Percentiles rank a stretch among this genome's conserved stretches.
These are phyloP conservation scores for Glyptemys insculpta DNA, from an alignment of 2,797 vertebrate species.

Conservation along the genomic window DNA sequence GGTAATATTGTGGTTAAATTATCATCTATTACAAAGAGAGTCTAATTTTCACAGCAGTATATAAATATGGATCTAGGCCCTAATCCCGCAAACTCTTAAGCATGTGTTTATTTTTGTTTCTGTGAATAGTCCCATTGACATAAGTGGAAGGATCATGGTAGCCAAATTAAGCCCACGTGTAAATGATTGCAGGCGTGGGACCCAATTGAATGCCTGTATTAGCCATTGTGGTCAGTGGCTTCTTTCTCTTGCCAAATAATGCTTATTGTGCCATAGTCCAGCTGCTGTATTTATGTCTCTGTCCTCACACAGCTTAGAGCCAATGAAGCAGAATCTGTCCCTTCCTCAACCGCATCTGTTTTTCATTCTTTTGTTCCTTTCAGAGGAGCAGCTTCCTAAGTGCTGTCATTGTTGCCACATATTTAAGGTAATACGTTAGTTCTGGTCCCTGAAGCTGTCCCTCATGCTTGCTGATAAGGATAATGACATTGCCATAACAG, in stretches of 20 bases:
- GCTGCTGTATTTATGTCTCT: neutral
- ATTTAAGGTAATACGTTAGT: neutral
- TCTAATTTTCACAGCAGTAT: neutral
- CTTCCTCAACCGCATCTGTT: neutral
- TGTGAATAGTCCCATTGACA: neutral
- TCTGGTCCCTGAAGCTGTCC: neutral
- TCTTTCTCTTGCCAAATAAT: neutral
- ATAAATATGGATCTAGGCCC: neutral
- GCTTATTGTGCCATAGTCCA: fast-evolving
- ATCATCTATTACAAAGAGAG: neutral
- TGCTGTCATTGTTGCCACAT: neutral
- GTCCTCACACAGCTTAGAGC: neutral
- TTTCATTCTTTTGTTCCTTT: neutral
- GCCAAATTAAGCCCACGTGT: neutral
- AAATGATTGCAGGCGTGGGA: neutral
- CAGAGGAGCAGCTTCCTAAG: neutral
- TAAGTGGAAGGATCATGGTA: neutral
- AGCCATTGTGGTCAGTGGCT: neutral
- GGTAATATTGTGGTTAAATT: neutral
- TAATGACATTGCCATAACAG: neutral
- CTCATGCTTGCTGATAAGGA: neutral
- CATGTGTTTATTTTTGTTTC: neutral
- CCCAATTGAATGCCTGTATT: neutral
- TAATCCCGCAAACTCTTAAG: neutral
- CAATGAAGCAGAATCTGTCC: neutral